Evolutionary conservation across 1,140 invertebrate species (phyloP), one percentile per base, ranked within the genome.

Genomic region (Myzus persicae): DNA sequence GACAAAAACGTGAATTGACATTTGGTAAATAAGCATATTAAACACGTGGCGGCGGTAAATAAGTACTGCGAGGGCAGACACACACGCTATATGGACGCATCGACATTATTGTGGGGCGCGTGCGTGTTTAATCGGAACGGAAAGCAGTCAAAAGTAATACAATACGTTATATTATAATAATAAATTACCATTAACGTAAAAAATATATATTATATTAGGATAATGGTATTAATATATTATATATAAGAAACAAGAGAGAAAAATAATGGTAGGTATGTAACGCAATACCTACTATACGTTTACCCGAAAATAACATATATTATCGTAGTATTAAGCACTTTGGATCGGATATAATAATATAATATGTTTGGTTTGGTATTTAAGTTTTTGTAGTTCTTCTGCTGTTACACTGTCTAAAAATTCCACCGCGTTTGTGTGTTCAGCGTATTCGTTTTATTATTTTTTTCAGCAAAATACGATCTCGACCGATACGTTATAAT

Each of bases 371-470:
- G 42, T 85, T 40, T n/a, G 24, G 18, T 36, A n/a, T 76, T 76
- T 76, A 76, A 76, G 18, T 76, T n/a, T 76, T 76, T 76, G 31
- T 87, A 42, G 84, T 87, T 89, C 87, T 51, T 89, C 59, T 59
- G 7, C 42, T 44, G 59, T 44, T 76, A 76, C 90, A 91, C 59
- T 59, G 90, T 91, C 90, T 91, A 26, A 91, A 91, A 91, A 91
- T 51, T 89, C 22, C 31, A 87, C 22, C 20, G 46, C 40, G 44
- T 91, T 91, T 38, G 20, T 42, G 48, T n/a, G 44, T 87, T 0
- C 18, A 87, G 9, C 38, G 24, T 89, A 31, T n/a, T 48, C n/a
- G 18, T 88, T n/a, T 88, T 48, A n/a, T 36, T 42, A 38, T n/a
- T n/a, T n/a, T n/a, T n/a, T n/a, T n/a, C n/a, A n/a, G n/a, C 18